Percentiles rank a stretch among this genome's conserved stretches.
These are phyloP conservation scores for Argyresthia goedartella DNA, from an alignment of 2,888 invertebrate species.

Conservation along the genomic window DNA sequence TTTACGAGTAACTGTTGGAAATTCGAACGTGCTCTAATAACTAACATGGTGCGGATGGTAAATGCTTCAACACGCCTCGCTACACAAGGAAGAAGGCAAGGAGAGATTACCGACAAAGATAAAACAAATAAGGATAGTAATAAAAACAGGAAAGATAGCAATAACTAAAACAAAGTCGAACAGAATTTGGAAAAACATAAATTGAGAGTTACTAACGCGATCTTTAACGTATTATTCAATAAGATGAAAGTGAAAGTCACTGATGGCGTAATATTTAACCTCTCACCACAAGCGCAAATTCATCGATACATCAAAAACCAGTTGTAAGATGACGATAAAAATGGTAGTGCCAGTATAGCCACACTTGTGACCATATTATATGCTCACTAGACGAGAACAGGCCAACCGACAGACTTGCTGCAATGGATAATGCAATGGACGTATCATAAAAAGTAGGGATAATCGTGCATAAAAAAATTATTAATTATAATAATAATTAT, in stretches of 20 bases:
- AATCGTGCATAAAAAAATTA: no score
- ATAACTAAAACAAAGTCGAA: not conserved
- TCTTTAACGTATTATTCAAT: conserved; percentile 7
- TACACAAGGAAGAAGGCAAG: conserved; percentile 18
- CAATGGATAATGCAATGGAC: not conserved
- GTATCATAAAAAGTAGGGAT: no score
- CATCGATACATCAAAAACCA: conserved; percentile 31
- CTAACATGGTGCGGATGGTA: conserved; percentile 42
- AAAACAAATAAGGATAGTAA: not conserved
- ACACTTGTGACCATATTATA: conserved; percentile 68
- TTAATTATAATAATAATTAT: no score
- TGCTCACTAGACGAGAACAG: conserved; percentile 46
- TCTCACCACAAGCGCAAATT: conserved; percentile 12
- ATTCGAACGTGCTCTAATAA: conserved; percentile 57
- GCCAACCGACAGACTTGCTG: conserved; percentile 41
- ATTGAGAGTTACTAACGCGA: conserved; percentile 5
- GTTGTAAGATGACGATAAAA: conserved; percentile 31
- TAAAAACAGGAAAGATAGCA: not conserved
- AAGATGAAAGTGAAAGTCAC: conserved; percentile 45
- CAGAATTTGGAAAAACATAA: conserved; percentile 10
- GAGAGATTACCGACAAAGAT: conserved; percentile 14
- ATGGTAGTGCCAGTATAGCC: conserved; percentile 21
- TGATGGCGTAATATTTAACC: conserved; percentile 3
- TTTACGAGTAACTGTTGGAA: conserved; percentile 64
- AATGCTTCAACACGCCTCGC: conserved; percentile 21